Conservation (phyloP, 2,888 invertebrate genomes). For the Parnassius orleans region DNA sequence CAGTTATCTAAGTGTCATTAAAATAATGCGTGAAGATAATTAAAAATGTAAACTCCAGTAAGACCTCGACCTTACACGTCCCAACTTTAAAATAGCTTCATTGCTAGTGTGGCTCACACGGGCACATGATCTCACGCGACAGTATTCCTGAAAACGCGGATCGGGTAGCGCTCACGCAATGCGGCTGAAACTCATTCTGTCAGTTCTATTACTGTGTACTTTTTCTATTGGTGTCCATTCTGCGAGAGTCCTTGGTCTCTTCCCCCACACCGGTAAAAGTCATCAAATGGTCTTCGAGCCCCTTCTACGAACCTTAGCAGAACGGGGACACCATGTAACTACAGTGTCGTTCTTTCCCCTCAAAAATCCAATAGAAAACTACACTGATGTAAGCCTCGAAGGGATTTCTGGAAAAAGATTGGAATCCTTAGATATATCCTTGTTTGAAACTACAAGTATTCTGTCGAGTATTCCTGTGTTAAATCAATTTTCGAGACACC, state of each 20-base stretch:
- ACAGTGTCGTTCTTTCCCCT: constrained; percentile 81
- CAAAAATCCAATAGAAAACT: constrained; percentile 66
- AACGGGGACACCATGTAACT: constrained; percentile 82
- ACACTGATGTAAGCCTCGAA: constrained; percentile 65
- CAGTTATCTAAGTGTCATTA: too few relatives aligned
- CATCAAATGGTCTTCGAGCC: constrained; percentile 83
- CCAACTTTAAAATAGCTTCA: neutral
- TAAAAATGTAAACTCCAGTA: too few relatives aligned
- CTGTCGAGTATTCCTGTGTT: constrained; percentile 40
- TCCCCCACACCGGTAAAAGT: constrained; percentile 82
- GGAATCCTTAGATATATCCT: constrained; percentile 53
- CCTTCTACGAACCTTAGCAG: constrained; percentile 75
- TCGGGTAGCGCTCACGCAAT: neutral
- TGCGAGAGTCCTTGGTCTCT: constrained; percentile 80
- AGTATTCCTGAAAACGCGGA: neutral
- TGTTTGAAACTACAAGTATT: constrained; percentile 46
- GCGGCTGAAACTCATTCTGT: neutral
- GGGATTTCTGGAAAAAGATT: constrained; percentile 57
- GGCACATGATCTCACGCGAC: neutral
- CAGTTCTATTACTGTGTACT: neutral
- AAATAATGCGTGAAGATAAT: too few relatives aligned
- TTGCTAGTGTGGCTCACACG: too few relatives aligned
- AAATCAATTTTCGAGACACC: constrained; percentile 38
- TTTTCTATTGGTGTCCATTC: constrained; percentile 35
- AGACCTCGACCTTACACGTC: too few relatives aligned